A percentile compares a stretch with the other conserved stretches of the same genome.
phyloP scores from a whole-genome alignment of 1,140 invertebrate species.

The Drosophila novamexicana region DNA sequence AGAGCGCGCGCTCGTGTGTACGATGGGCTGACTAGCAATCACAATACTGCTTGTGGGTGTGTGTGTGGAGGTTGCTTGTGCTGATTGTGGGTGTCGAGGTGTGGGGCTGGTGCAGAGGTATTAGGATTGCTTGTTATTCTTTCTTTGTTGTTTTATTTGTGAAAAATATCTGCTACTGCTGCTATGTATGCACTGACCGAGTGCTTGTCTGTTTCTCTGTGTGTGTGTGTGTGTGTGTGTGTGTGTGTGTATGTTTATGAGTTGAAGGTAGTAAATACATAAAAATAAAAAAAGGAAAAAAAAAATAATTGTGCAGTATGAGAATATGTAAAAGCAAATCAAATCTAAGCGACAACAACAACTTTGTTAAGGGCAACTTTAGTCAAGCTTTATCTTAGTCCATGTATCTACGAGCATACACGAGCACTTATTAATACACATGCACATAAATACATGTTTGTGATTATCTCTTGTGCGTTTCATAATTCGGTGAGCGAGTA shows the following conservation, averaged over 20 bases:
- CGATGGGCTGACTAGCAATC: constrained; percentile 37
- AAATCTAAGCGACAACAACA: constrained; percentile 32
- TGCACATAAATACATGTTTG: constrained; percentile 9
- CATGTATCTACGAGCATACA: constrained; percentile 2
- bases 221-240: constrained; percentile 27
- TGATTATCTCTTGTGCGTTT: constrained; percentile 48
- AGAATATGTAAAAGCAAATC: constrained; percentile 47
- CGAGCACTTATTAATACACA: neutral
- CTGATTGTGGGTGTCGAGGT: constrained; percentile 11
- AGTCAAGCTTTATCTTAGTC: constrained; percentile 38
- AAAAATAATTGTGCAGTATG: constrained; percentile 47
- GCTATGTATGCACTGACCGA: constrained; percentile 54
- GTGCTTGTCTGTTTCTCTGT: constrained; percentile 25
- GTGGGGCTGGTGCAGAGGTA: constrained; percentile 43
- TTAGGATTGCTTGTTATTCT: constrained; percentile 74
- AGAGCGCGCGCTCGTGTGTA: constrained; percentile 22
- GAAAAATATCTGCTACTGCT: constrained; percentile 66
- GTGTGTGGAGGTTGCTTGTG: constrained; percentile 21
- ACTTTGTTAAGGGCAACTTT: constrained; percentile 40
- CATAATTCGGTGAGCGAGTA: constrained; percentile 38
- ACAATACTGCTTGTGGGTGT: constrained; percentile 41
- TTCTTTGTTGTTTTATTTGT: constrained; percentile 78
- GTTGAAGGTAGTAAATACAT: constrained; percentile 67
- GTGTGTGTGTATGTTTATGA: constrained; percentile 44
- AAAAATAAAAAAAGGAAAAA: constrained; percentile 48